Evolutionary conservation across 2,888 invertebrate species (phyloP).

Genomic region (Conistra vaccinii): DNA sequence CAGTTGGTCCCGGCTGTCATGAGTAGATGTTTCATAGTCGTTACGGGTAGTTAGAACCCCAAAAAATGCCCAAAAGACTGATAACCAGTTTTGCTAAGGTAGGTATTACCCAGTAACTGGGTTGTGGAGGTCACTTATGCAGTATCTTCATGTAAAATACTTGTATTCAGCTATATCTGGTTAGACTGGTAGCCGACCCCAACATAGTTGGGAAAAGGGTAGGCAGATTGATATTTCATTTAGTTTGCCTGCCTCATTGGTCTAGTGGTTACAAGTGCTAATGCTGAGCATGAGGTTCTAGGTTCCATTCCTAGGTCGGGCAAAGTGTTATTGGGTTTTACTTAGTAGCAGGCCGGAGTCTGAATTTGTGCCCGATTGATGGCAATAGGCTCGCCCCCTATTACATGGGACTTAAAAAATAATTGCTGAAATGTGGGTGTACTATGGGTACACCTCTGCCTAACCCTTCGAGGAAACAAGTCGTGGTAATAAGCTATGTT

Average conservation of each 20-base stretch:
- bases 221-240: background rate
- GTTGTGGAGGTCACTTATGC: too few species aligned
- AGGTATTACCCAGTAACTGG: too few species aligned
- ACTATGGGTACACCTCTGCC: background rate
- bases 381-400: background rate
- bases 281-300: background rate
- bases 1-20: too few species aligned
- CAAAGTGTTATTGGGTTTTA: background rate
- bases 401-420: background rate
- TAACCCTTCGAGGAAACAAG: background rate
- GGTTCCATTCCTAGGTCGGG: background rate
- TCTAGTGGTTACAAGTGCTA: background rate
- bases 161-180: too few species aligned
- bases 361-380: background rate
- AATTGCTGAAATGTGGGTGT: background rate
- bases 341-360: background rate
- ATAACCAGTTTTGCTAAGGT: too few species aligned
- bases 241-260: background rate
- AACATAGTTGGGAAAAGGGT: too few species aligned
- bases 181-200: too few species aligned
- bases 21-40: too few species aligned
- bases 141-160: too few species aligned
- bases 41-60: too few species aligned
- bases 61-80: too few species aligned
- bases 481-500: background rate